Percentiles rank a stretch among this genome's conserved stretches.
phyloP scores from a whole-genome alignment of 2,888 invertebrate species.

The Microctonus hyperodae region DNA sequence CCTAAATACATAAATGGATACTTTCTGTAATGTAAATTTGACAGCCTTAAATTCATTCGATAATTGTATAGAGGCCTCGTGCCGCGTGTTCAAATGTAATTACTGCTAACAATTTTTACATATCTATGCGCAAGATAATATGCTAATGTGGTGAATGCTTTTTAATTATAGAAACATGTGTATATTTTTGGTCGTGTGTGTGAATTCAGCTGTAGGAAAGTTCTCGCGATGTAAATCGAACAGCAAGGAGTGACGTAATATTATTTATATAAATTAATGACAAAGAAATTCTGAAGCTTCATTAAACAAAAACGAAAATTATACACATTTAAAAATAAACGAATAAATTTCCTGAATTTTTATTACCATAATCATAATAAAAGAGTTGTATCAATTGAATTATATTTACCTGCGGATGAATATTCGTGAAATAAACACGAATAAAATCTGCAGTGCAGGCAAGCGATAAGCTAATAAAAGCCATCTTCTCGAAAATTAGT shows the following conservation, averaged over 20 bases:
- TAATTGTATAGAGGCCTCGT: conserved; percentile 44
- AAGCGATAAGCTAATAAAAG: conserved; percentile 42
- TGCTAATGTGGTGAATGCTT: conserved; percentile 51
- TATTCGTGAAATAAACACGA: conserved; percentile 13
- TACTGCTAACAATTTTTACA: conserved; percentile 36
- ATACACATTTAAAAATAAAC: background rate
- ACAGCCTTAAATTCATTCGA: conserved; percentile 5
- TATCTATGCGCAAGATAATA: conserved; percentile 50
- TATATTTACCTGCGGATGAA: conserved; percentile 1
- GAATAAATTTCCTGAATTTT: background rate
- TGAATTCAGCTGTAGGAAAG: conserved; percentile 48
- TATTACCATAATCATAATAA: background rate
- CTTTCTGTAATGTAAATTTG: background rate
- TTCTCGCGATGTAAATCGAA: conserved; percentile 45
- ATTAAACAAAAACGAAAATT: too few relatives aligned
- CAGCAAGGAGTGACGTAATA: background rate
- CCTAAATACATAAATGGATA: too few relatives aligned
- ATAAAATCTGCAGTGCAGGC: conserved; percentile 21
- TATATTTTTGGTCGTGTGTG: conserved; percentile 42
- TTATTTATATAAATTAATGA: background rate
- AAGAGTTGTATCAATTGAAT: conserved; percentile 3
- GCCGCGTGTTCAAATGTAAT: conserved; percentile 45
- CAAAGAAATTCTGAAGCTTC: too few relatives aligned
- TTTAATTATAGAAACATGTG: conserved; percentile 49
- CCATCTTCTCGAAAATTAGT: conserved; percentile 54